These are phyloP conservation scores for Leucosticte australis DNA, from an alignment of 2,113 vertebrate species.

Conservation along the genomic window DNA sequence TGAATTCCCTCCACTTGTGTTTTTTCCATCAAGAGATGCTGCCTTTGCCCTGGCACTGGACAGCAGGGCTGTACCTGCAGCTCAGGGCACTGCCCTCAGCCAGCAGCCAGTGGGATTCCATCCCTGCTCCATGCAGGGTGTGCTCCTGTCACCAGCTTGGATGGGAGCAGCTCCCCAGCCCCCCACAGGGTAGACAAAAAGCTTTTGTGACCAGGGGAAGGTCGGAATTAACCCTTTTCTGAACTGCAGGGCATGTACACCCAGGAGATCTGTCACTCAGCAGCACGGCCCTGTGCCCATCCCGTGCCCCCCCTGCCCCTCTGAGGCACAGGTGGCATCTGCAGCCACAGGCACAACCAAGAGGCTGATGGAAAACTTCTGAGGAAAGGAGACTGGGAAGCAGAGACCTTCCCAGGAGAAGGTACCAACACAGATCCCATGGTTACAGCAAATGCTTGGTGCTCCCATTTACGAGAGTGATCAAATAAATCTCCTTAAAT, in stretches of 20 bases:
- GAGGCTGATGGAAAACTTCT: neutral
- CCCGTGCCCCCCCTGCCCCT: fast-evolving
- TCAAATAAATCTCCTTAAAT: neutral
- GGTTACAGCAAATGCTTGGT: neutral
- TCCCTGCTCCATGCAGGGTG: neutral
- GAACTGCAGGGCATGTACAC: neutral
- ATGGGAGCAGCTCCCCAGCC: neutral
- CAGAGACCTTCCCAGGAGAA: neutral
- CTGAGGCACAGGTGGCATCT: neutral
- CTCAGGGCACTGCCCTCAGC: neutral
- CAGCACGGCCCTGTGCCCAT: neutral
- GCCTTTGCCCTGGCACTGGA: neutral
- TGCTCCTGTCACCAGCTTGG: neutral
- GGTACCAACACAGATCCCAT: fast-evolving
- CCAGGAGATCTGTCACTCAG: neutral
- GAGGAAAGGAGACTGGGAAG: neutral
- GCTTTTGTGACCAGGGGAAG: neutral
- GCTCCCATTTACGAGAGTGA: neutral
- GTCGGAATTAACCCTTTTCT: neutral
- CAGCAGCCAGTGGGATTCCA: neutral
- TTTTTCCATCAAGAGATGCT: no score
- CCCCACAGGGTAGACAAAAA: neutral
- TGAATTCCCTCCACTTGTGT: neutral
- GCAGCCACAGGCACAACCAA: neutral
- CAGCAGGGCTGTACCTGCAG: fast-evolving